phyloP scores from a whole-genome alignment of 2,888 invertebrate genomes.

The Agrotis exclamationis region DNA sequence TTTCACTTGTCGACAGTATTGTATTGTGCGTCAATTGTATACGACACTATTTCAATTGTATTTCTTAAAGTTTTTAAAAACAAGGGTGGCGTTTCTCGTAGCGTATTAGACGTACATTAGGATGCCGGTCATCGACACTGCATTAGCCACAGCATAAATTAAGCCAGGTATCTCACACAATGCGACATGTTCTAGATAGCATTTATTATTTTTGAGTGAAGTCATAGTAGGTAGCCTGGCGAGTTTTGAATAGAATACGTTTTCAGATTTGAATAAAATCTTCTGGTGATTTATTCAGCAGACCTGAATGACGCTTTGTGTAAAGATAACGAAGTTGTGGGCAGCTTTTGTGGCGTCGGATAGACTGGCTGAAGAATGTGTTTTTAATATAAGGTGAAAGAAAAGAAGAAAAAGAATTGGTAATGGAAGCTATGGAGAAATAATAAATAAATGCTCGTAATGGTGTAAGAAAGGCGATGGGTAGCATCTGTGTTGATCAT shows the following conservation, averaged over 20 bases:
- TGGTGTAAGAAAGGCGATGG: conserved; percentile 38
- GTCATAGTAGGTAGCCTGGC: conserved; percentile 43
- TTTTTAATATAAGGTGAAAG: not conserved
- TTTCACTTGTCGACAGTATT: conserved; percentile 89
- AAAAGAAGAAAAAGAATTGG: conserved; percentile 2
- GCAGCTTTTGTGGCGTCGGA: conserved; percentile 35
- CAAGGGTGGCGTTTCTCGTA: conserved; percentile 72
- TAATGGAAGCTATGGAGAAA: conserved; percentile 21
- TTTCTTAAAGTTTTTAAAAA: conserved; percentile 72
- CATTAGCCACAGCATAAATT: conserved; percentile 67
- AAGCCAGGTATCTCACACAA: conserved; percentile 60
- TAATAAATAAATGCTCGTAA: conserved; percentile 53
- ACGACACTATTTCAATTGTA: conserved; percentile 79
- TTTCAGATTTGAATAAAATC: conserved; percentile 60
- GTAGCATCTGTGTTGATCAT: conserved; percentile 40
- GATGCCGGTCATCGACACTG: conserved; percentile 62
- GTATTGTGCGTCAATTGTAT: conserved; percentile 85
- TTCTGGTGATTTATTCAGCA: conserved; percentile 52
- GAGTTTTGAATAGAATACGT: conserved; percentile 56
- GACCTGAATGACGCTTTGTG: conserved; percentile 44
- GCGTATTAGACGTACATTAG: conserved; percentile 61
- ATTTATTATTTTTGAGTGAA: conserved; percentile 62
- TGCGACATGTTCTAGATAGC: conserved; percentile 59
- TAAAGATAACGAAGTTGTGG: conserved; percentile 38
- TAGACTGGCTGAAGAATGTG: not conserved